Evolutionary conservation across 2,888 invertebrate species (phyloP), one percentile per base, ranked within the genome.

Genomic region (Lepetodrilus schrolli): DNA sequence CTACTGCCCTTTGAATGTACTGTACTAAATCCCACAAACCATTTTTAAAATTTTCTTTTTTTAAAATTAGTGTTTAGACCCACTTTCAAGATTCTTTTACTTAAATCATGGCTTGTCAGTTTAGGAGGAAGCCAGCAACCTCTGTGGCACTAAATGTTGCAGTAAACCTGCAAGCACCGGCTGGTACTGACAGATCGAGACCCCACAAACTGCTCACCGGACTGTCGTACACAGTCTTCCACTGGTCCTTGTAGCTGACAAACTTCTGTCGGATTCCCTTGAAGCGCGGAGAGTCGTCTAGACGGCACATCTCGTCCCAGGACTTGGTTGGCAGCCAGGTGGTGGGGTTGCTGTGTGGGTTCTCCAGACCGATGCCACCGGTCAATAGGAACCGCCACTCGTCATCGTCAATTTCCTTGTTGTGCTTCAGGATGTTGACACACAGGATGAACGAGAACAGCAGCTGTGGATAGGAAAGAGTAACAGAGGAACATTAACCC

Each of bases 371-470:
- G 50, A 95, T 93, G 48, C 96, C 96, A 34, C 97, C 97, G 0
- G 96, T 96, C 80, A 98, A 88, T 21, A 98, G 91, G 90, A 97
- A 97, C 92, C 95, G 93, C 93, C 96, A 96, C 87, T 96, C 94
- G 0, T 91, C 84, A 47, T 95, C 91, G 68, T 89, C 83, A 0
- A 91, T 85, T 70, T 87, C 83, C 37, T 89, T 88, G 50, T 86
- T 82, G 75, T 90, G 89, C 80, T 91, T 91, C 74, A 90, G 82
- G 47, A 92, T 85, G 83, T 92, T 92, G 23, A 90, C 86, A 77
- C 91, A 91, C 49, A 92, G 84, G 72, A 91, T 75, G 85, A 92
- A 91, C 4, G 91, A 91, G 83, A 91, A 91, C 51, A 91, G 86
- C 47, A 92, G 79, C 91, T 91, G 85, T 0, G 26, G 30, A 4